phyloP scores from a whole-genome alignment of 2,113 vertebrate species.

The Choloepus hoffmanni region DNA sequence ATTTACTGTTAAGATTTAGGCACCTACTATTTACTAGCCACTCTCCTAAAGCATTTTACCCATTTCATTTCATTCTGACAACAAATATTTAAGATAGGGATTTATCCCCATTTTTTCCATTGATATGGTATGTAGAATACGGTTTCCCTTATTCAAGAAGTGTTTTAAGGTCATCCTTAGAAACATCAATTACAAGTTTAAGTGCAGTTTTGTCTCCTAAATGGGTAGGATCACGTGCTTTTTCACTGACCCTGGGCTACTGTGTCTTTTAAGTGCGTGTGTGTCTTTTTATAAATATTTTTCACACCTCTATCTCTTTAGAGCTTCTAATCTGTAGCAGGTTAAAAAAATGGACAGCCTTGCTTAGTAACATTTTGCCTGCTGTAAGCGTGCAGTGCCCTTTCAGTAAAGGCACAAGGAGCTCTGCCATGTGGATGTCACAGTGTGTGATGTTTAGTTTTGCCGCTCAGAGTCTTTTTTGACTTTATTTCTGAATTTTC shows the following conservation, averaged over 20 bases:
- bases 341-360: background rate
- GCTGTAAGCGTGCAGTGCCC: background rate
- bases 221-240: background rate
- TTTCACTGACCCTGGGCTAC: no score
- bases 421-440: background rate
- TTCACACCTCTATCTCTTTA: background rate
- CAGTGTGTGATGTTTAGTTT: background rate
- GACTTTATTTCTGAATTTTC: background rate
- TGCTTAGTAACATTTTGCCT: background rate
- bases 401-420: background rate
- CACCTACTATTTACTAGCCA: no score
- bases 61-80: background rate
- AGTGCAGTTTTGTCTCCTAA: background rate
- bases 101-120: background rate
- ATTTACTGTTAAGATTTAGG: background rate
- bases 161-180: slow-evolving; percentile 6
- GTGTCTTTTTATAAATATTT: background rate
- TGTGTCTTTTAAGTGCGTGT: background rate
- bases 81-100: background rate
- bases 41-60: background rate
- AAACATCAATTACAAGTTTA: background rate
- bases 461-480: background rate
- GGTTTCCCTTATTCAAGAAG: background rate
- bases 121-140: background rate
- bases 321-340: background rate